Base-by-base conservation (phyloP, 2,888 invertebrate species). In the Torymus aiolomorphi region DNA sequence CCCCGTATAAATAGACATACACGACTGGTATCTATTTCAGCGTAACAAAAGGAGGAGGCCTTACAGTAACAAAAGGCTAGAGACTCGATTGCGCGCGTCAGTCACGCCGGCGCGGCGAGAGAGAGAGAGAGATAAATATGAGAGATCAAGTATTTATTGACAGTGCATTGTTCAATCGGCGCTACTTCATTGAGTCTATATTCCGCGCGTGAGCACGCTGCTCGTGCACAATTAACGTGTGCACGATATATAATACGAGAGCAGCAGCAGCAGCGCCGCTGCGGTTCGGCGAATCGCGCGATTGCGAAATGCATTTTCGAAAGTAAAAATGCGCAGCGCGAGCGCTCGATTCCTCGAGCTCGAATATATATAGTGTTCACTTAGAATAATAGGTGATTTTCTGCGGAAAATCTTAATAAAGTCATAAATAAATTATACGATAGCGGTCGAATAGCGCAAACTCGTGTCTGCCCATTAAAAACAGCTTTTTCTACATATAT, bases 91-190 rank as follows among this genome's bases (percentile, higher is more conserved):
- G 20, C 13, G 31, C 20, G 20, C 13, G 31, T 49, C 56, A 12
- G 56, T 65, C 70, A 49, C 62, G 56, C 57, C n/a, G 49, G 12
- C 42, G 42, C 42, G 42, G 42, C 42, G 42, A 42, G 42, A 5
- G 31, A 31, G 42, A 42, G 42, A 5, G 31, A 31, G 61, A 73
- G 71, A 73, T 67, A 73, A 78, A 73, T 73, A 73, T 56, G 73
- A 67, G 67, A 67, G 49, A 73, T 67, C 54, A 16, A 49, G 63
- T 52, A 63, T 74, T 78, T 74, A 78, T 78, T 74, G 74, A 70
- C 69, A 57, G 52, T 69, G 69, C 69, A 78, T 74, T 78, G 63
- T 78, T 70, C 70, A 52, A 69, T 70, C 31, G 74, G 20, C 63
- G 51, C 74, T 70, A 65, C 70, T 63, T 69, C 79, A 70, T 63